These are phyloP conservation scores for Spisula solida DNA, from an alignment of 2,888 invertebrate genomes.

Conservation along the genomic window DNA sequence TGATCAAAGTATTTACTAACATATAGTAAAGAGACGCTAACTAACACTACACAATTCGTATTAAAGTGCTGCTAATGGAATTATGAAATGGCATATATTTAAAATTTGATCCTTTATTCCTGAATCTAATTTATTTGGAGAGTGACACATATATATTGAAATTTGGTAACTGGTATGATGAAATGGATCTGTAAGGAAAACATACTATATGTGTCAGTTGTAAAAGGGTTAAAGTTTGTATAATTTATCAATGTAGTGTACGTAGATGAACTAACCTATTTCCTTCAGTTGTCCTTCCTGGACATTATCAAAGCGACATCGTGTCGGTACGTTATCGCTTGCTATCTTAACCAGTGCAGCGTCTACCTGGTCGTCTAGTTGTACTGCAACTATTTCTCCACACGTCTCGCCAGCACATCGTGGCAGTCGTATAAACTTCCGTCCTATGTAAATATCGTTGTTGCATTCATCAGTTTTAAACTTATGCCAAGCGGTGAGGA, in stretches of 20 bases:
- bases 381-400: slow-evolving; percentile 1
- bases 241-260: not conserved
- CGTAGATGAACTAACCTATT: not conserved
- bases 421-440: not conserved
- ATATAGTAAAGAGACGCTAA: no score
- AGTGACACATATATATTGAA: no score
- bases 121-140: no score
- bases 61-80: no score
- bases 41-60: no score
- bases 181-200: no score
- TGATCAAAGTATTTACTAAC: no score
- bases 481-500: slow-evolving; percentile 3
- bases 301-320: not conserved
- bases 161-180: no score
- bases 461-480: not conserved
- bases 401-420: not conserved
- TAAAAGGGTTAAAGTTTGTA: no score
- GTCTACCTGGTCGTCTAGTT: not conserved
- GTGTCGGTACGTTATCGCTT: not conserved
- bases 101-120: no score
- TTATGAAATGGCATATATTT: no score
- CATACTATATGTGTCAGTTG: no score
- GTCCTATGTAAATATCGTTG: not conserved
- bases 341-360: slow-evolving; percentile 24
- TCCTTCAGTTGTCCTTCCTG: not conserved